Conservation (phyloP, 2,888 invertebrate genomes). For the Dicycla oo region DNA sequence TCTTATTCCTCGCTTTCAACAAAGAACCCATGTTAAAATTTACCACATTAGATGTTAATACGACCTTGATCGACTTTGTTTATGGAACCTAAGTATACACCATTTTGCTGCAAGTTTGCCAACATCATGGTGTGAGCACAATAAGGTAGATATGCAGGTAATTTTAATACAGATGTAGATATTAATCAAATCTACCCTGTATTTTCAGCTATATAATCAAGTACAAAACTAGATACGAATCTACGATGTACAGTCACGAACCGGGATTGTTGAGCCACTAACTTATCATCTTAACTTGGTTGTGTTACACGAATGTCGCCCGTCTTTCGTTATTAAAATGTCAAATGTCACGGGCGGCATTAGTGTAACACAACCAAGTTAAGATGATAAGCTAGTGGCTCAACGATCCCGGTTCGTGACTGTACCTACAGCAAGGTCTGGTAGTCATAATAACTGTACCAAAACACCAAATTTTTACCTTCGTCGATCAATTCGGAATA, state of each 20-base stretch:
- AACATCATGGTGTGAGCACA: neutral
- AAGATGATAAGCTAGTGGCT: too few species aligned
- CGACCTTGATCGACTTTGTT: neutral
- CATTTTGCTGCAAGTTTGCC: neutral
- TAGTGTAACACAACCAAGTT: too few species aligned
- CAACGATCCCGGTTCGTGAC: too few species aligned
- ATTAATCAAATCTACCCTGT: neutral
- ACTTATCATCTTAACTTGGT: too few species aligned
- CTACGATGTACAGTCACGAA: neutral
- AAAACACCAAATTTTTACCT: constrained; percentile 7
- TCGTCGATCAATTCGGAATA: constrained; percentile 5
- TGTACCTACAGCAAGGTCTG: neutral
- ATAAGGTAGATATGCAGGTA: neutral
- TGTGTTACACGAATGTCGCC: too few species aligned
- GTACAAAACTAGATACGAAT: neutral
- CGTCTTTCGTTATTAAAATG: too few species aligned
- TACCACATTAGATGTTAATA: neutral
- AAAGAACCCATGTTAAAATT: neutral
- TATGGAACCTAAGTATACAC: neutral
- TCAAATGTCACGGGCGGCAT: too few species aligned
- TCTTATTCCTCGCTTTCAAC: too few species aligned
- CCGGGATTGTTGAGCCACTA: too few species aligned
- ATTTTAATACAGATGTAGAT: constrained; percentile 3
- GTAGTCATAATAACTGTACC: neutral
- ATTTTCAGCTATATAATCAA: neutral